Conservation (phyloP, 2,888 invertebrate species). For the Apodemia hepburni region DNA sequence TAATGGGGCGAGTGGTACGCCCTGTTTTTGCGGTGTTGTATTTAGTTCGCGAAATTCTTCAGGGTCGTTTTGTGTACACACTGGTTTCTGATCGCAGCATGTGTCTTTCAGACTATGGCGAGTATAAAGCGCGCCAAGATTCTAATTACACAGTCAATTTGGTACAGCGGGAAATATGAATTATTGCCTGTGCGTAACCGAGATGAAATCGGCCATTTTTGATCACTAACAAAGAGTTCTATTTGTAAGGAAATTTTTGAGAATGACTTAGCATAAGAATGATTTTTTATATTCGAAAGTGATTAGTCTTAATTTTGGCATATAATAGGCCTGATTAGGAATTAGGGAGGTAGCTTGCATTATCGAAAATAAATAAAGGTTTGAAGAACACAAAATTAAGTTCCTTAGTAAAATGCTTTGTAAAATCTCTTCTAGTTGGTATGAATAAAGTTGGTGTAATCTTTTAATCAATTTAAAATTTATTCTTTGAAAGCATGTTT, state of each 20-base stretch:
- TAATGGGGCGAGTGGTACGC: slow-evolving; percentile 59
- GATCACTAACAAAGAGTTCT: slow-evolving; percentile 50
- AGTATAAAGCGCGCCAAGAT: slow-evolving; percentile 58
- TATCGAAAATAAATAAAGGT: slow-evolving; percentile 3
- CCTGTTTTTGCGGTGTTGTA: slow-evolving; percentile 76
- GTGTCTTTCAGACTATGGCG: slow-evolving; percentile 55
- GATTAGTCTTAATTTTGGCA: slow-evolving; percentile 54
- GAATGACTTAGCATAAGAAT: slow-evolving; percentile 56
- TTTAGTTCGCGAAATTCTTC: slow-evolving; percentile 71
- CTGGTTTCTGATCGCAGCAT: slow-evolving; percentile 71
- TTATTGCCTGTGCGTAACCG: slow-evolving; percentile 67
- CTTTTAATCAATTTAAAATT: no score
- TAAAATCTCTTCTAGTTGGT: neutral
- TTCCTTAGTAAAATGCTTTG: neutral
- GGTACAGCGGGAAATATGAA: slow-evolving; percentile 67
- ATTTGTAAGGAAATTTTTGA: slow-evolving; percentile 43
- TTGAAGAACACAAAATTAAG: neutral
- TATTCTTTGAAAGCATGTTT: no score
- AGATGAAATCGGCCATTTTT: slow-evolving; percentile 67
- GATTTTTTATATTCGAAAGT: slow-evolving; percentile 48
- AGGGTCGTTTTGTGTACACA: slow-evolving; percentile 65
- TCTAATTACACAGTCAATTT: slow-evolving; percentile 78
- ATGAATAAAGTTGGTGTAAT: no score
- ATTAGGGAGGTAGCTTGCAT: slow-evolving; percentile 27
- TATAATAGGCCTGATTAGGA: slow-evolving; percentile 39